These are phyloP conservation scores for Planococcus citri DNA, from an alignment of 1,140 invertebrate species.

Conservation along the genomic window DNA sequence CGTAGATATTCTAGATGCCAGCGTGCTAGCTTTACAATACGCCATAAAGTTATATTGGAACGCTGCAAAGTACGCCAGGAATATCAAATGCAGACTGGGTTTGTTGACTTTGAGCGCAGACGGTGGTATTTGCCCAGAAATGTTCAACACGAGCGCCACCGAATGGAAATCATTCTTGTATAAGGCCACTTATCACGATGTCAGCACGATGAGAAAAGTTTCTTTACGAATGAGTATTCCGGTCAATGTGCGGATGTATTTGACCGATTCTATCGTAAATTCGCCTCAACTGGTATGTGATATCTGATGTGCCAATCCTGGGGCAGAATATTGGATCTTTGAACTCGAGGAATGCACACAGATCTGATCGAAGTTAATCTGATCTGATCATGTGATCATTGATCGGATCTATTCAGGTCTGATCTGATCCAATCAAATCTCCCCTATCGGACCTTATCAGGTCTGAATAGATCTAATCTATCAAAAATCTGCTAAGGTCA, in stretches of 20 bases:
- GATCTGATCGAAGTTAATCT: too few relatives aligned
- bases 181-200: neutral
- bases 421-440: too few relatives aligned
- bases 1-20: neutral
- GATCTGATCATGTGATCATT: too few relatives aligned
- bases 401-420: too few relatives aligned
- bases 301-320: too few relatives aligned
- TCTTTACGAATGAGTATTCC: neutral
- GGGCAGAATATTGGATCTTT: too few relatives aligned
- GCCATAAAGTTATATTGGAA: neutral
- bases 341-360: too few relatives aligned
- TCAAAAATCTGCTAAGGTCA: too few relatives aligned
- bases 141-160: neutral
- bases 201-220: neutral
- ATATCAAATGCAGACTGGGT: neutral
- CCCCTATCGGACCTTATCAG: too few relatives aligned
- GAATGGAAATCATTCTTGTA: slow-evolving; percentile 9
- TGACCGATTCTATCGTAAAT: neutral
- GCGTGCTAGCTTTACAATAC: neutral
- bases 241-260: neutral
- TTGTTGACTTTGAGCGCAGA: neutral
- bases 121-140: neutral
- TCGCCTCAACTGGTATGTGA: neutral
- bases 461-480: too few relatives aligned
- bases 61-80: slow-evolving; percentile 1